Base-by-base conservation (phyloP, 2,797 vertebrate species). In the Sus cebifrons region DNA sequence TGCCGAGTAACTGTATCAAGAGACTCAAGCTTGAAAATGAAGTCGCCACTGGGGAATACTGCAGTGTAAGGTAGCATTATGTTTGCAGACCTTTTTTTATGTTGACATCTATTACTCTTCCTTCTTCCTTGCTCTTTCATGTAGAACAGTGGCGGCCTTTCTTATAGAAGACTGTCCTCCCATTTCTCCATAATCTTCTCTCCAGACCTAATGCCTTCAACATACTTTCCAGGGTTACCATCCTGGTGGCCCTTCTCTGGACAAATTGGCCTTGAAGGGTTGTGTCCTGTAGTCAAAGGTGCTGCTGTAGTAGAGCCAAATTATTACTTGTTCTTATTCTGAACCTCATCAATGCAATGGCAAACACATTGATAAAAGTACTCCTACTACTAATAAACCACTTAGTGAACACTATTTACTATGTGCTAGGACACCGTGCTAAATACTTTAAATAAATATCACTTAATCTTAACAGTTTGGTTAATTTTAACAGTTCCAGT, bases 51-150 rank as follows among this genome's bases (percentile, higher is more conserved):
- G 64, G 36, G 64, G 62, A 49, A 89, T 70, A 49, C 40, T 70
- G 5, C 11, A 56, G 8, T 56, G 36, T 44, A 32, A 77, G 56
- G 36, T 49, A 89, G 40, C 36, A 67, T 52, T 25, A 3, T 60
- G 79, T 54, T 86, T 93, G 70, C 93, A 94, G 56, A 40, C 20
- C 81, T 17, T 75, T 81, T 27, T 89, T 86, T 36, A 27, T 67
- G 36, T 93, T 77, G 70, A 65, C 36, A 67, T 64, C 21, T 86
- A 0, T 65, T 44, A 70, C 21, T 44, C 11, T 86, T 73, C 40
- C 74, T n/a, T 81, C 60, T 52, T 74, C 44, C 65, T 88, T 79
- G 12, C 60, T 78, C 6, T 91, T 81, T 67, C 44, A 8, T 68
- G 17, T 54, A 56, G 73, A 85, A 40, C 81, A 92, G 54, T 65